Evolutionary conservation across 2,113 vertebrate genomes (phyloP), one percentile per base, ranked within the genome.

Genomic region (Cyprinus carpio): DNA sequence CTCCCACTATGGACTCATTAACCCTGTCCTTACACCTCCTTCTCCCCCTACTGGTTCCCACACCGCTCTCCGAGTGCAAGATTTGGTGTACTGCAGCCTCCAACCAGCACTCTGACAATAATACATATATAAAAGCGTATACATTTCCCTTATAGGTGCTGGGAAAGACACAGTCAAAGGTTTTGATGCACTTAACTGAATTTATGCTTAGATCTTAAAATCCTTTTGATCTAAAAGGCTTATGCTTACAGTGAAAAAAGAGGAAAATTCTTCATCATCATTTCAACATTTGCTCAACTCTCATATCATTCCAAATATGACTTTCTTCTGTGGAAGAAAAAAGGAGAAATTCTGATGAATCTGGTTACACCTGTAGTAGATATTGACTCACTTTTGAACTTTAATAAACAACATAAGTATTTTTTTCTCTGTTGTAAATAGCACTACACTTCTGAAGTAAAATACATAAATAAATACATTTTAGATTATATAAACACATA

Each of bases 31-130:
- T 23, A 51, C 27, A 12, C 78, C 56, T 11, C 56, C 78, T 46
- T 6, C 34, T 64, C 15, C 62, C 43, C 62, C 27, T 10, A 58
- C 43, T 12, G 23, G 75, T 85, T 85, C 84, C 84, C 84, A 85
- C 84, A 80, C 84, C 46, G n/a, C 23, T 82, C 64, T 67, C 81
- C n/a, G 46, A n/a, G 76, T n/a, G 75, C 46, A 34, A 37, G 60
- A 85, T 64, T 78, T 34, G 83, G 43, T 82, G 43, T 71, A 81
- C 8, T 64, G 56, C 18, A 58, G 58, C 13, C 34, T 64, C 78
- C 23, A 64, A 80, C 58, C 58, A 81, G 79, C n/a, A 25, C n/a
- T 82, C 80, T 23, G 12, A 34, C 34, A 80, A 37, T 46, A 80
- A 43, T 29, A 43, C 23, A 65, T 20, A 80, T 81, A 67, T 67